Percentiles rank a stretch among this genome's conserved stretches.
These are phyloP conservation scores for Acleris holmiana DNA, from an alignment of 2,888 invertebrate genomes.

Conservation along the genomic window DNA sequence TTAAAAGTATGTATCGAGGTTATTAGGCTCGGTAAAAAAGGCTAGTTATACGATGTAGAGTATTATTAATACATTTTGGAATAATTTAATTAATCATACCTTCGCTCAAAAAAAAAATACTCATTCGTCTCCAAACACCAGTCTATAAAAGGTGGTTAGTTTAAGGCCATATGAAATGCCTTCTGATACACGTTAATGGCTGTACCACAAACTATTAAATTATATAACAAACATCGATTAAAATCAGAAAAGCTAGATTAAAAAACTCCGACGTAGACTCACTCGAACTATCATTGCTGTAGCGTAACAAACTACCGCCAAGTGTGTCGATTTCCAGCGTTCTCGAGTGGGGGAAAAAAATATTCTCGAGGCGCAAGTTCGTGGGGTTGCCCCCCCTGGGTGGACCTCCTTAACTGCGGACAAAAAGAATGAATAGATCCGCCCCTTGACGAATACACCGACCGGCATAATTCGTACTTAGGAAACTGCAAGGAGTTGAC, in stretches of 20 bases:
- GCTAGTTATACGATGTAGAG: no score
- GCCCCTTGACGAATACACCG: constrained; percentile 84
- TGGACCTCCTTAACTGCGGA: constrained; percentile 82
- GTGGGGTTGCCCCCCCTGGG: constrained; percentile 64
- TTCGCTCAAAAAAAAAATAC: no score
- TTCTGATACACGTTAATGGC: not conserved
- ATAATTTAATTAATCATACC: no score
- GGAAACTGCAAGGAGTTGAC: constrained; percentile 82
- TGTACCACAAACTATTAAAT: constrained; percentile 32
- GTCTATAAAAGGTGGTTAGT: no score
- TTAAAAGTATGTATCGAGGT: no score
- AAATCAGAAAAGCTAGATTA: constrained; percentile 46
- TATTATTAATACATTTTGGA: no score
- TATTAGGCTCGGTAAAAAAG: no score
- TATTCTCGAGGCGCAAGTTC: constrained; percentile 81
- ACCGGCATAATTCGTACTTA: constrained; percentile 84
- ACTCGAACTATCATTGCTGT: constrained; percentile 78
- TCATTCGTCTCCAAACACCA: no score
- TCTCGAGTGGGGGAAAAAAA: constrained; percentile 79
- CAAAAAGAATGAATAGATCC: constrained; percentile 85
- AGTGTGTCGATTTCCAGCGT: constrained; percentile 83
- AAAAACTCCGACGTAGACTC: constrained; percentile 54
- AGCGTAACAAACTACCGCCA: constrained; percentile 79
- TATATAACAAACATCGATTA: constrained; percentile 57
- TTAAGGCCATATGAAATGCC: no score